phyloP scores from a whole-genome alignment of 2,888 invertebrate species.

The Phasia obesa region DNA sequence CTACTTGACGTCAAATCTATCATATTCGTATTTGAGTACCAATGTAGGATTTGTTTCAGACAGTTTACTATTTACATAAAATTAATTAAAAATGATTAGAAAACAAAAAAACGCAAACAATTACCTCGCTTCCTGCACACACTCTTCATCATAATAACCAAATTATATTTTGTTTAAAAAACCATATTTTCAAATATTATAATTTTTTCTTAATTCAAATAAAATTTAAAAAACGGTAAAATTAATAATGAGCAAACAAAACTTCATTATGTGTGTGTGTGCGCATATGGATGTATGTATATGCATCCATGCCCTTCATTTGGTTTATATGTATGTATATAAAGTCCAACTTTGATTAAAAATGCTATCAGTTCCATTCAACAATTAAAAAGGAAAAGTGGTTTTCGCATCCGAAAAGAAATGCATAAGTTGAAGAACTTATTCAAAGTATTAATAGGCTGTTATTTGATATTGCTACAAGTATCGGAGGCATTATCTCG shows the following conservation, averaged over 20 bases:
- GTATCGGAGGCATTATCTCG: not conserved
- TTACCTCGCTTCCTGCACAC: no score
- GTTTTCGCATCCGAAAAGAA: not conserved
- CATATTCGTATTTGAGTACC: no score
- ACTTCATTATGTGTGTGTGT: no score
- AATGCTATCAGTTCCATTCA: not conserved
- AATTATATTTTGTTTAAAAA: no score
- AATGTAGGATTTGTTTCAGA: no score
- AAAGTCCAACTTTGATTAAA: not conserved
- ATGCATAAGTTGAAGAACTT: conserved; percentile 9
- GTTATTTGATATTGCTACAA: conserved; percentile 2
- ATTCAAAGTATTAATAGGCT: not conserved
- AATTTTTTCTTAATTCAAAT: not conserved
- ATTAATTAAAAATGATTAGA: no score
- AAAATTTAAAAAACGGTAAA: not conserved
- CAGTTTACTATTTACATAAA: no score
- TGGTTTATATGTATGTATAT: not conserved
- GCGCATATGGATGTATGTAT: conserved; percentile 35
- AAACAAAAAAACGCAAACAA: not conserved
- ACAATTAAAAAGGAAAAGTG: conserved; percentile 9
- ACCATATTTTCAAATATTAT: not conserved
- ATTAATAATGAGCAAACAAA: no score
- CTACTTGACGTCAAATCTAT: not conserved
- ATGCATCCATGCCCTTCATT: not conserved
- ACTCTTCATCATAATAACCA: no score